These are phyloP conservation scores for Sarotherodon lohbergeri DNA, from an alignment of 2,113 vertebrate species.

Conservation along the genomic window DNA sequence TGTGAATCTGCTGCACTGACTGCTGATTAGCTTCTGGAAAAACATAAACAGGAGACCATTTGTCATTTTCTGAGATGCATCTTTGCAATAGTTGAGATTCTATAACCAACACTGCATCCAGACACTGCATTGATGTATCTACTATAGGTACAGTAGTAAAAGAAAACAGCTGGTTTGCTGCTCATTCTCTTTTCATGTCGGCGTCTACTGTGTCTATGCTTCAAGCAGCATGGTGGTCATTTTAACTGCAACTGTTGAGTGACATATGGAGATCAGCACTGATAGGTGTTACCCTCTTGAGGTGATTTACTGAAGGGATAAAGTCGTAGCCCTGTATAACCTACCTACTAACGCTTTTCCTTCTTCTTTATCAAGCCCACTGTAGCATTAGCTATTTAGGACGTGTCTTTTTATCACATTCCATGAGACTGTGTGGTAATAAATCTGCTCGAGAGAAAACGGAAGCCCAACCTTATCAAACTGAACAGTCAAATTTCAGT, in stretches of 20 bases:
- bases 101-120: background rate
- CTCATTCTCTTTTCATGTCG: constrained; percentile 8
- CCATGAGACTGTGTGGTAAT: background rate
- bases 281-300: background rate
- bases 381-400: background rate
- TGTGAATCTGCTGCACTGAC: background rate
- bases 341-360: background rate
- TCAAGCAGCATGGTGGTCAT: background rate
- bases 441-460: background rate
- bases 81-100: background rate
- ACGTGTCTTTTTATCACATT: background rate
- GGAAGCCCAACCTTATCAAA: background rate
- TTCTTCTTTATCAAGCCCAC: background rate
- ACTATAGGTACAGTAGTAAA: background rate
- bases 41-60: background rate
- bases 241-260: background rate
- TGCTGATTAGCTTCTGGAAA: constrained; percentile 8
- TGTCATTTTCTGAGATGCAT: background rate
- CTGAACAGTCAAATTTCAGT: background rate
- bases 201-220: background rate
- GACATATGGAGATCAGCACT: background rate
- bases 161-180: background rate
- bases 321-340: background rate
- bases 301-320: background rate
- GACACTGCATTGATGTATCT: background rate